phyloP scores from a whole-genome alignment of 1,140 invertebrate genomes.

The Conopomorpha cramerella region DNA sequence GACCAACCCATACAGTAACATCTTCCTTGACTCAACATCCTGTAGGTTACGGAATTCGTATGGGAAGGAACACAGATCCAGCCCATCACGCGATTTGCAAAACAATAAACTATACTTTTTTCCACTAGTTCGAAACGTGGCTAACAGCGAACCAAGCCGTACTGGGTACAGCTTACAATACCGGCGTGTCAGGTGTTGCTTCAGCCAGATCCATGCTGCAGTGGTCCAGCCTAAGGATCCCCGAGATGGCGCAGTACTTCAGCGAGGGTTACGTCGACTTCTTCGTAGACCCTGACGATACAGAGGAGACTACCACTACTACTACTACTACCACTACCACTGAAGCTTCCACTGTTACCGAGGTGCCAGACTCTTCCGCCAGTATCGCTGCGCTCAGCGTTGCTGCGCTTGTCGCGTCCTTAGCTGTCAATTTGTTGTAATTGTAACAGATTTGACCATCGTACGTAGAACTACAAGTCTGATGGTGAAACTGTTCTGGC shows the following conservation, averaged over 20 bases:
- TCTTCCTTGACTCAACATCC: too few relatives aligned
- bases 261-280: conserved; percentile 32
- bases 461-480: too few relatives aligned
- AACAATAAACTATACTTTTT: conserved; percentile 8
- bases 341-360: not conserved
- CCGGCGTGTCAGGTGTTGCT: conserved; percentile 15
- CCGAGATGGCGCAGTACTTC: conserved; percentile 25
- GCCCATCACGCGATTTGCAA: too few relatives aligned
- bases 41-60: too few relatives aligned
- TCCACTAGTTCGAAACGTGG: conserved; percentile 24
- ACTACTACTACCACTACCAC: not conserved
- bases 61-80: too few relatives aligned
- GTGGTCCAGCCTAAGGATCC: conserved; percentile 20
- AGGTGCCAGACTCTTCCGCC: conserved; percentile 15
- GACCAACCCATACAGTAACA: too few relatives aligned
- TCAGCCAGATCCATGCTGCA: conserved; percentile 17
- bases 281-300: conserved; percentile 16
- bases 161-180: conserved; percentile 17
- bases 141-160: conserved; percentile 15
- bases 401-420: conserved; percentile 14
- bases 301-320: conserved; percentile 1
- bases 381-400: conserved; percentile 20
- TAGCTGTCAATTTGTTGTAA: conserved; percentile 15
- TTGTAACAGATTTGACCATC: too few relatives aligned
- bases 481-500: too few relatives aligned